Evolutionary conservation across 2,797 vertebrate genomes (phyloP).

Genomic region (Meda fulgida): DNA sequence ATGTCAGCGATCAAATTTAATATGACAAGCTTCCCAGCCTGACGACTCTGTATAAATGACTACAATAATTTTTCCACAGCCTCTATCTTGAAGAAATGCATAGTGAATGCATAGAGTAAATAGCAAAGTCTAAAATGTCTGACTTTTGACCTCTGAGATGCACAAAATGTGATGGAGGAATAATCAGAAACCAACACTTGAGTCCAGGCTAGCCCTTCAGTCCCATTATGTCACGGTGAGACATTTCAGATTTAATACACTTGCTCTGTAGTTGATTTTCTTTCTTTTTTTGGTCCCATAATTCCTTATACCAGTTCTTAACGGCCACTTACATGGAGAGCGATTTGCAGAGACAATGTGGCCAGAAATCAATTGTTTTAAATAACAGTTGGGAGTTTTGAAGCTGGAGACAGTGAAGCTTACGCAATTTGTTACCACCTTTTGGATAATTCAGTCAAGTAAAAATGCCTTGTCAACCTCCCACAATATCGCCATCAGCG

Average conservation of each 20-base stretch:
- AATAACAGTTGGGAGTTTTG: neutral
- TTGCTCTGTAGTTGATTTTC: constrained; percentile 34
- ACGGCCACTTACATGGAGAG: neutral
- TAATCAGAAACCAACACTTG: constrained; percentile 4
- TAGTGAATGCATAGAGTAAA: no score
- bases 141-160: neutral
- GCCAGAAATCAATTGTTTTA: neutral
- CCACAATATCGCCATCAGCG: neutral
- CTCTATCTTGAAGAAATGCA: neutral
- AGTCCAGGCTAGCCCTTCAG: constrained; percentile 33
- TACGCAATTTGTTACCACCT: neutral
- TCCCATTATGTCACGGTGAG: constrained; percentile 52
- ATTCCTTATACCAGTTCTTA: constrained; percentile 44
- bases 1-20: constrained; percentile 19
- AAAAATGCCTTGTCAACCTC: neutral
- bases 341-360: neutral
- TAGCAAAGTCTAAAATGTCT: neutral
- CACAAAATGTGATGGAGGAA: neutral
- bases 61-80: neutral
- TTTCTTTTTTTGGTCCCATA: constrained; percentile 28
- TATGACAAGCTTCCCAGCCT: neutral
- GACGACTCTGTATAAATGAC: neutral
- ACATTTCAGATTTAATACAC: constrained; percentile 55
- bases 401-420: neutral
- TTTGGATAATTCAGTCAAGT: neutral